Evolutionary conservation across 2,113 vertebrate species (phyloP), one percentile per base, ranked within the genome.

Genomic region (Nesogale talazaci): DNA sequence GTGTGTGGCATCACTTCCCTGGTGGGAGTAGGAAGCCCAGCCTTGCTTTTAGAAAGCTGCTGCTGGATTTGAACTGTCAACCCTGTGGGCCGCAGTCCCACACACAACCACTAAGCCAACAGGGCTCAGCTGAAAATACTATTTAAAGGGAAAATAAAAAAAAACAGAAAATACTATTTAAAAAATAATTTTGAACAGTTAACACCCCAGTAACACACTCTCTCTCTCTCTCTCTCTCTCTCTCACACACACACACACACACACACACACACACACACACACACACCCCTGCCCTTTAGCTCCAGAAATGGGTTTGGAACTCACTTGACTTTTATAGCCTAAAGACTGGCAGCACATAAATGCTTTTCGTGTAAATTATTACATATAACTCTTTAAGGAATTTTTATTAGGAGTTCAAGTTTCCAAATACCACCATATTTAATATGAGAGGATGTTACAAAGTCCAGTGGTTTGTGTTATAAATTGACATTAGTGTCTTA

Each of bases 121-220:
- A n/a, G n/a, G n/a, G n/a, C n/a, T n/a, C n/a, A n/a, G n/a, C n/a
- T n/a, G n/a, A n/a, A n/a, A n/a, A n/a, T n/a, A n/a, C n/a, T n/a
- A n/a, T n/a, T n/a, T n/a, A n/a, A n/a, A n/a, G n/a, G n/a, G n/a
- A n/a, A n/a, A n/a, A n/a, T n/a, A n/a, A n/a, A n/a, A n/a, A n/a
- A n/a, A n/a, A n/a, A n/a, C n/a, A n/a, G 46, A 85, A 91, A 91
- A 76, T 19, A 23, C 70, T 76, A 14, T 84, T 91, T 83, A 6
- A 83, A 82, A 91, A 77, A 20, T 89, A 91, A 88, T 25, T 91
- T 70, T 67, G 63, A 86, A 59, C 3, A 86, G 1, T 92, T 89
- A 80, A 17, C 36, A n/a, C 34, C 34, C 34, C 34, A 72, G 9
- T 52, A 52, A n/a, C n/a, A n/a, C n/a, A n/a, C n/a, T n/a, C n/a